Conservation (phyloP, 2,113 vertebrate species). For the Prolemur simus region DNA sequence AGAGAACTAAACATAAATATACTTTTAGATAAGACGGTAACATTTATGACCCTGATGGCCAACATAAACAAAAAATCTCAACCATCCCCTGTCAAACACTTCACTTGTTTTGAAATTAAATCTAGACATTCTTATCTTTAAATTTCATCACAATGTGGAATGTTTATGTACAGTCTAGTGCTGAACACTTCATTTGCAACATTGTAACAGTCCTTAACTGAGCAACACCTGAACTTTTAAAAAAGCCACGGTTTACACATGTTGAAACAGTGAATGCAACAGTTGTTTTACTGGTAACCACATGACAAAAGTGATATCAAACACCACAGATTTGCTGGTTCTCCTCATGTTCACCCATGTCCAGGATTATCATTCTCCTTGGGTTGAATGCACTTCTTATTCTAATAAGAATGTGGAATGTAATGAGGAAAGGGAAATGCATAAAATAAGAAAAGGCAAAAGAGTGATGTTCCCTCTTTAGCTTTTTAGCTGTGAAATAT, state of each 20-base stretch:
- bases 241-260: slow-evolving; percentile 83
- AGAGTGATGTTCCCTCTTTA: slow-evolving; percentile 86
- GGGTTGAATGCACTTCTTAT: slow-evolving; percentile 83
- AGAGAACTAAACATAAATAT: slow-evolving; percentile 82
- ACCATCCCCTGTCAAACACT: slow-evolving; percentile 69
- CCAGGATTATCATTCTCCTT: slow-evolving; percentile 78
- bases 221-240: slow-evolving; percentile 86
- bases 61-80: slow-evolving; percentile 79
- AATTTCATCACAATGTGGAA: slow-evolving; percentile 73
- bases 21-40: slow-evolving; percentile 50
- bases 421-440: slow-evolving; percentile 87
- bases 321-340: slow-evolving; percentile 86
- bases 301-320: slow-evolving; percentile 80
- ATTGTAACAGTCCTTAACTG: slow-evolving; percentile 85
- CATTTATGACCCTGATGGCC: slow-evolving; percentile 66
- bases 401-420: slow-evolving; percentile 88
- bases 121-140: slow-evolving; percentile 79
- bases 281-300: slow-evolving; percentile 81
- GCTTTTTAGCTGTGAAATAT: slow-evolving; percentile 86
- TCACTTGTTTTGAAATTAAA: slow-evolving; percentile 25
- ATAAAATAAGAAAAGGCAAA: slow-evolving; percentile 90
- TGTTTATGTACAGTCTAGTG: slow-evolving; percentile 80
- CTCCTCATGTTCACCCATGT: slow-evolving; percentile 84
- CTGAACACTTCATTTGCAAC: slow-evolving; percentile 80
- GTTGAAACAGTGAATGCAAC: slow-evolving; percentile 85